Conservation (phyloP, 2,888 invertebrate genomes). For the Chloromyia formosa region DNA sequence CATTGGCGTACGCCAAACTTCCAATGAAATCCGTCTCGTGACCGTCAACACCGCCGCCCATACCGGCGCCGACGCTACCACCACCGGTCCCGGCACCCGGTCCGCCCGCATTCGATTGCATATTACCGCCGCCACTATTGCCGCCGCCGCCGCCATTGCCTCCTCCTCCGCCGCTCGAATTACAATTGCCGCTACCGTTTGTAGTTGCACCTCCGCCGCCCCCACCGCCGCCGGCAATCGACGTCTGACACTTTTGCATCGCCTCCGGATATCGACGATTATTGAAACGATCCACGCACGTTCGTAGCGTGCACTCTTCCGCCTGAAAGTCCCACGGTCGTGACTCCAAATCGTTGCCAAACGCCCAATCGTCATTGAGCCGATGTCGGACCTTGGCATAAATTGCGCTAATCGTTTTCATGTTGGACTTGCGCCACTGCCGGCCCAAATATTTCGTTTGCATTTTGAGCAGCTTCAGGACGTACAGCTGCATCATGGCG, state of each 20-base stretch:
- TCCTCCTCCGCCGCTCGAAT: conserved; percentile 55
- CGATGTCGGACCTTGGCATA: conserved; percentile 96
- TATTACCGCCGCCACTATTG: conserved; percentile 34
- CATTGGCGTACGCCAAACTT: not conserved
- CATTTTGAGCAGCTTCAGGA: conserved; percentile 97
- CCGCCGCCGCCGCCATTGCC: conserved; percentile 51
- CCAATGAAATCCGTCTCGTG: conserved; percentile 47
- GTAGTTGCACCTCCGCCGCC: conserved; percentile 32
- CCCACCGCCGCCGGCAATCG: conserved; percentile 47
- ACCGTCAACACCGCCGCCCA: conserved; percentile 17
- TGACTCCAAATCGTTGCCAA: conserved; percentile 97
- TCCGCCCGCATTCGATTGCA: no score
- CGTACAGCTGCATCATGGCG: conserved; percentile 97
- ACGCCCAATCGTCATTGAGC: conserved; percentile 99
- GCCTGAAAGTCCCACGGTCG: conserved; percentile 98
- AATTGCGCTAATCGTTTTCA: conserved; percentile 99
- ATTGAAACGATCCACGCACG: conserved; percentile 96
- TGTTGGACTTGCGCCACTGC: conserved; percentile 99
- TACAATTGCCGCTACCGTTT: conserved; percentile 45
- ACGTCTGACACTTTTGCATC: conserved; percentile 60
- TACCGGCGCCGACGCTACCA: conserved; percentile 53
- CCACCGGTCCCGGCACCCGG: conserved; percentile 34
- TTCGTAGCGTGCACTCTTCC: conserved; percentile 93
- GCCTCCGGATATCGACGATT: conserved; percentile 82
- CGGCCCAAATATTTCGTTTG: conserved; percentile 98